phyloP scores from a whole-genome alignment of 2,888 invertebrate species.

The Priocnemis perturbator region DNA sequence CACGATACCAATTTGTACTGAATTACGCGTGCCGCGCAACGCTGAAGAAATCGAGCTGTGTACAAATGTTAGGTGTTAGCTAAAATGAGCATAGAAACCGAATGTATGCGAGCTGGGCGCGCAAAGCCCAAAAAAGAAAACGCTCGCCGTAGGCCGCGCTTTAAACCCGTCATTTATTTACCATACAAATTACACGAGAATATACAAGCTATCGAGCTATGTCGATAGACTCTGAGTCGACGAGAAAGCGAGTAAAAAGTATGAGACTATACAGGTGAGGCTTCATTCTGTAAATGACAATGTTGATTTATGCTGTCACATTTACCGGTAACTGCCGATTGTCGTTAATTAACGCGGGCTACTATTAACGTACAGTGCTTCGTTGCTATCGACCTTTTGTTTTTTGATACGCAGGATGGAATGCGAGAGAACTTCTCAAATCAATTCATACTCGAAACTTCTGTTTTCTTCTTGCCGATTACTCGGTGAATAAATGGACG shows the following conservation, averaged over 20 bases:
- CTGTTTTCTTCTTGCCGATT: too few species aligned
- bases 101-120: conserved; percentile 71
- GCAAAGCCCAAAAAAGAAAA: conserved; percentile 69
- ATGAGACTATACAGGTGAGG: conserved; percentile 71
- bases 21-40: conserved; percentile 68
- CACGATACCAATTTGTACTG: conserved; percentile 59
- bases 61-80: conserved; percentile 51
- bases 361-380: too few species aligned
- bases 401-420: conserved; percentile 3
- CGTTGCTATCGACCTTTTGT: neutral
- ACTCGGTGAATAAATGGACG: too few species aligned
- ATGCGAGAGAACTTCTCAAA: too few species aligned
- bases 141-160: conserved; percentile 73
- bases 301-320: conserved; percentile 45
- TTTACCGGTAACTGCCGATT: conserved; percentile 9
- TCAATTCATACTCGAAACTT: too few species aligned
- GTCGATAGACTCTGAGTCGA: conserved; percentile 59
- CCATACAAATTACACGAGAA: conserved; percentile 33
- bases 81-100: conserved; percentile 10
- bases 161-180: conserved; percentile 68
- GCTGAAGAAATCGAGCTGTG: conserved; percentile 62
- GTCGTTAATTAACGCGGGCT: neutral
- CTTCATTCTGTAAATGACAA: conserved; percentile 66
- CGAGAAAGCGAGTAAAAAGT: conserved; percentile 69
- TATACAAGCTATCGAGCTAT: conserved; percentile 51